Evolutionary conservation across 2,113 vertebrate species (phyloP).

Genomic region (Gobio gobio): DNA sequence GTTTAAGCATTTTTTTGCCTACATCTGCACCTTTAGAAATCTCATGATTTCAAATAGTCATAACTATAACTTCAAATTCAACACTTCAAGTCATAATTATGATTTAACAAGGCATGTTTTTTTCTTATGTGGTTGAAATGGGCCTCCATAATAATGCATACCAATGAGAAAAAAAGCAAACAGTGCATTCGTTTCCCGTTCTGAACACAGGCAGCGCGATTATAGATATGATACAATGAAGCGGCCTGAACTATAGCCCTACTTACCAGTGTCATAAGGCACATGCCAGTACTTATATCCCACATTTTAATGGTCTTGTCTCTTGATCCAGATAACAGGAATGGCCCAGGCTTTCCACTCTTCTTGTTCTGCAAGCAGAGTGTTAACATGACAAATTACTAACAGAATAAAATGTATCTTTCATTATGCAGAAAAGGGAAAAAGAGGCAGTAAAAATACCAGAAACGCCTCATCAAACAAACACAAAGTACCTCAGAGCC

Average conservation of each 20-base stretch:
- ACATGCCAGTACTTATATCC: slow-evolving; percentile 83
- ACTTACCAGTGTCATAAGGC: slow-evolving; percentile 99
- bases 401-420: neutral
- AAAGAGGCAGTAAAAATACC: neutral
- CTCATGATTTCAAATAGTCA: too few species aligned
- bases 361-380: slow-evolving; percentile 85
- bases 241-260: neutral
- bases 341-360: slow-evolving; percentile 96
- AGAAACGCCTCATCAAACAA: neutral
- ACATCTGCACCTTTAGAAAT: too few species aligned
- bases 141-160: too few species aligned
- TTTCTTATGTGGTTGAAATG: too few species aligned
- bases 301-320: slow-evolving; percentile 61
- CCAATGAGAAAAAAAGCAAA: too few species aligned
- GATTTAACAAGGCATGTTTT: too few species aligned
- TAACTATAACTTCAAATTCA: too few species aligned
- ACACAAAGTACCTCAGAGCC: slow-evolving; percentile 88
- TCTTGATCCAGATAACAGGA: slow-evolving; percentile 94
- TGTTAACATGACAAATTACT: slow-evolving; percentile 13
- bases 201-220: neutral
- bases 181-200: neutral
- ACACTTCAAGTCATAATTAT: too few species aligned
- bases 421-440: neutral
- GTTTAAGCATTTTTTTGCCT: too few species aligned
- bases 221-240: neutral